phyloP scores from a whole-genome alignment of 2,888 invertebrate species.

The Dasysyrphus albostriatus region DNA sequence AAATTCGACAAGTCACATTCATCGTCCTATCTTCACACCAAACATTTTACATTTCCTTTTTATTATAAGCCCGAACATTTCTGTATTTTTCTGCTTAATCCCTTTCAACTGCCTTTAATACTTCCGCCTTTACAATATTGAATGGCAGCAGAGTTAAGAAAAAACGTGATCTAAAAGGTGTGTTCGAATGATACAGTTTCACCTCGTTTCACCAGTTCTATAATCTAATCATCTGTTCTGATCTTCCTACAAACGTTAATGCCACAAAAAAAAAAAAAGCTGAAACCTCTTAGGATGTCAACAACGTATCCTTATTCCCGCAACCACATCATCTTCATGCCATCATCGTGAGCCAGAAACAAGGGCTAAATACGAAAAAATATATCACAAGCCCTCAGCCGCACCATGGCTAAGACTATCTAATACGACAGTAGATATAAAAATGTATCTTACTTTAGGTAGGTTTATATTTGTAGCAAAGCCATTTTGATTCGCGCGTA shows the following conservation, averaged over 20 bases:
- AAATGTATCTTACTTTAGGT: slow-evolving; percentile 11
- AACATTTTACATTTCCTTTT: neutral
- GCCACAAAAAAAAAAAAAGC: neutral
- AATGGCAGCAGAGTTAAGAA: neutral
- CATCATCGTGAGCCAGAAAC: slow-evolving; percentile 5
- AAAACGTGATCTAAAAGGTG: slow-evolving; percentile 27
- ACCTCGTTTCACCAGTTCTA: slow-evolving; percentile 6
- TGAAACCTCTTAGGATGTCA: slow-evolving; percentile 22
- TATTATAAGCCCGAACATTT: neutral
- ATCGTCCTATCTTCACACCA: neutral
- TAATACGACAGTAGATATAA: slow-evolving; percentile 24
- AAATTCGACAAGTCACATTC: neutral
- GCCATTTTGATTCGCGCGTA: slow-evolving; percentile 20
- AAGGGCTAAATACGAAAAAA: neutral
- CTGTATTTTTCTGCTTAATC: neutral
- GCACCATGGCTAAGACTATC: neutral
- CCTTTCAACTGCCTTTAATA: slow-evolving; percentile 17
- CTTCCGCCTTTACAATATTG: slow-evolving; percentile 8
- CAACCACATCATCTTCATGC: slow-evolving; percentile 14
- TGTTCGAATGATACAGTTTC: slow-evolving; percentile 37
- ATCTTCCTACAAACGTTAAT: slow-evolving; percentile 24
- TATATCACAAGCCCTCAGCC: neutral
- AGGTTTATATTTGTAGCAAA: neutral
- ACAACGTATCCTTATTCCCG: slow-evolving; percentile 10
- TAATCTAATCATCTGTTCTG: slow-evolving; percentile 41